Base-by-base conservation (phyloP, 2,797 vertebrate genomes). In the Pteronotus mesoamericanus region DNA sequence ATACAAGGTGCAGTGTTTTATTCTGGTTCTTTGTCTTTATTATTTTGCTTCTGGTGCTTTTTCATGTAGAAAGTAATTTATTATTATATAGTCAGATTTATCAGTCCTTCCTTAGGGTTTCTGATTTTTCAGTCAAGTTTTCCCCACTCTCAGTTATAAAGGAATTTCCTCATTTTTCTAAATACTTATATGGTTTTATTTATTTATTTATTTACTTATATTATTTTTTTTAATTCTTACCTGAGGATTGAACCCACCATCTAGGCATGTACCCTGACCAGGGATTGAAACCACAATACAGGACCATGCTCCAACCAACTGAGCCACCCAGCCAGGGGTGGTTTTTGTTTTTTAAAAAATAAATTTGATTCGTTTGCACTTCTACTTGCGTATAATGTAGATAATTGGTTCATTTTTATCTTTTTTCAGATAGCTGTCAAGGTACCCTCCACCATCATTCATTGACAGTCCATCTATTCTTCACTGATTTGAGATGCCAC, bases 21-120 rank as follows among this genome's bases (percentile, higher is more conserved):
- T 42, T 5, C 46, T 37, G 66, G 34, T 90, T 92, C 51, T 9
- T 59, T 91, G 39, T n/a, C 26, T 91, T 82, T 88, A n/a, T 53
- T 29, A 74, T 82, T 89, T 95, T 95, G 24, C 44, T 91, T 78
- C 32, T 92, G 48, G 9, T 90, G n/a, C 90, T 82, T 93, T n/a
- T 34, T 14, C 61, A 57, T 55, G 24, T n/a, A 82, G 72, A 92
- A 95, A 48, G 10, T 68, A n/a, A 5, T 53, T 48, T 87, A 64
- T 77, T 86, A 48, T 92, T 79, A 48, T 22, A 18, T 85, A 84
- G 19, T 94, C 61, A 82, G 3, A 53, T 90, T 84, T 93, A 34
- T 59, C 74, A 39, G 6, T 87, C 51, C 95, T 89, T n/a, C 44
- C 46, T 16, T 74, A 4, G 32, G 46, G 82, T 72, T 96, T 79